These are phyloP conservation scores for Tiphia femorata DNA, from an alignment of 2,888 invertebrate species.

Conservation along the genomic window DNA sequence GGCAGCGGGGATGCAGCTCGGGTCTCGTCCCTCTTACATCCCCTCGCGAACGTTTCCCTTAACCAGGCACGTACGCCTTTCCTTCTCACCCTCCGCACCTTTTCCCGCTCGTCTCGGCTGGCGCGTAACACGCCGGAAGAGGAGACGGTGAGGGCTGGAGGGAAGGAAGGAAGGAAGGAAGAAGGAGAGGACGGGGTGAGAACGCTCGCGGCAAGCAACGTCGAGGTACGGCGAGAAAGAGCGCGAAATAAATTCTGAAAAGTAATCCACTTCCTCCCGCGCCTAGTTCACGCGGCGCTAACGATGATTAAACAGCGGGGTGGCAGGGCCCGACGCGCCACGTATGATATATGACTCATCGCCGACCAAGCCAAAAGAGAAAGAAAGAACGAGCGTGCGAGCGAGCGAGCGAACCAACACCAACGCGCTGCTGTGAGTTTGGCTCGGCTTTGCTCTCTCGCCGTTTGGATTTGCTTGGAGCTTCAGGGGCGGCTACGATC, in stretches of 20 bases:
- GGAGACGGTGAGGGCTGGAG: too few species aligned
- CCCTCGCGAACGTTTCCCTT: too few species aligned
- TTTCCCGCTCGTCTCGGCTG: too few species aligned
- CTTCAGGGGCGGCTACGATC: neutral
- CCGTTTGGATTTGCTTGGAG: constrained; percentile 21
- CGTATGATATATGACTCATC: constrained; percentile 28
- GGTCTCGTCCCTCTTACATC: too few species aligned
- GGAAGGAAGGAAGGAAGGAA: too few species aligned
- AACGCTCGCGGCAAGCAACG: too few species aligned
- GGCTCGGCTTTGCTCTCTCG: constrained; percentile 4
- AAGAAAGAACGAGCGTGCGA: constrained; percentile 4
- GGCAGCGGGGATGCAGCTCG: too few species aligned
- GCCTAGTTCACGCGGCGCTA: constrained; percentile 34
- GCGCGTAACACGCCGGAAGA: too few species aligned
- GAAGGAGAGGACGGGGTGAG: too few species aligned
- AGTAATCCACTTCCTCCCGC: constrained; percentile 9
- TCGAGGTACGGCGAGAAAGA: neutral
- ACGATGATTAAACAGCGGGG: constrained; percentile 56
- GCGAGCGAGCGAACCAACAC: neutral
- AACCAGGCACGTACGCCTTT: too few species aligned
- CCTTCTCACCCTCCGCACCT: too few species aligned
- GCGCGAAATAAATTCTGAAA: constrained; percentile 2
- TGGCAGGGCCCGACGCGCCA: constrained; percentile 31
- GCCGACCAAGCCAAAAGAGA: constrained; percentile 8
- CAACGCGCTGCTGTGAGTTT: neutral